Base-by-base conservation (phyloP, 2,888 invertebrate species). In the Plutella xylostella region DNA sequence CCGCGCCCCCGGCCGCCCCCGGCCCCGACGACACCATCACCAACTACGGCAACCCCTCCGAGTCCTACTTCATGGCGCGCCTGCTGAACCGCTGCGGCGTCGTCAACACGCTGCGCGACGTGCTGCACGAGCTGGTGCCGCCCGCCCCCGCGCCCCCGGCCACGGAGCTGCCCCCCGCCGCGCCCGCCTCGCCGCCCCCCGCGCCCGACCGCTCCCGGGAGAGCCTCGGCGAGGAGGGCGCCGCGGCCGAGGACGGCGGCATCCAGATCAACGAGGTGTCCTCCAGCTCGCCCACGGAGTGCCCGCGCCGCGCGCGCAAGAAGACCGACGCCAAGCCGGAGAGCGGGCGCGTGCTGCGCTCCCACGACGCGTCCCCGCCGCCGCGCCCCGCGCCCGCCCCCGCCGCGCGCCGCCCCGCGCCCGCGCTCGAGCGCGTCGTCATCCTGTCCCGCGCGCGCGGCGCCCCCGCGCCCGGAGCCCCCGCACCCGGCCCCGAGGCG, bases 261-360 rank as follows among this genome's bases (percentile, higher is more conserved):
- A 88, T 89, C 35, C 89, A 90, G 68, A 89, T 89, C 51, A 86
- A 89, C 64, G 89, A 90, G 65, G 87, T 90, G 15, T 89, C 89
- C 1, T 89, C 89, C 1, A 88, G 87, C 55, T 87, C 87, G 35
- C 82, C 85, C 7, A 79, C 80, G n/a, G 78, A 82, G 34, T 71
- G 59, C 0, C 72, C 80, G 35, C 48, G 63, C 4, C 72, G 76
- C 42, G 72, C 68, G 0, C 63, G 78, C 0, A 63, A 68, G 1
- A 57, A 58, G 5, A 63, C 61, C 5, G 68, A 66, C 5, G 49
- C 54, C 4, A 48, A 61, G 22, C 41, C 46, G 38, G 55, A 57
- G 43, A 60, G 67, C 48, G 75, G 72, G 53, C 70, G 84, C 46
- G 83, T 78, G 56, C 64, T 84, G 56, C 75, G 84, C 50, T 83